These are phyloP conservation scores for Paguma larvata DNA, from an alignment of 2,797 vertebrate species.

Conservation along the genomic window DNA sequence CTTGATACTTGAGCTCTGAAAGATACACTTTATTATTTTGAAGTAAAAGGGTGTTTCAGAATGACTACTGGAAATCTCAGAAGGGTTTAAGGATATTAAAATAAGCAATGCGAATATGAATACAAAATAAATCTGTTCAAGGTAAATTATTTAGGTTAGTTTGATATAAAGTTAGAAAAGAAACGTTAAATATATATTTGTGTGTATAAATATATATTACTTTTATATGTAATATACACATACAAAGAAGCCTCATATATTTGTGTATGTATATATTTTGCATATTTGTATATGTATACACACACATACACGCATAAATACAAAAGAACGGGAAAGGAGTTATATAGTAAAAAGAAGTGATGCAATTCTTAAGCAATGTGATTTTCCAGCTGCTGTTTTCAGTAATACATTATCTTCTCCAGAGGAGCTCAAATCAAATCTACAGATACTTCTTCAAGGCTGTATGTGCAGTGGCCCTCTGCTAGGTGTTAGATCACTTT, in stretches of 20 bases:
- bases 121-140: constrained; percentile 31
- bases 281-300: neutral
- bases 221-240: neutral
- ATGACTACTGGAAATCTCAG: constrained; percentile 52
- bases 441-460: constrained; percentile 3
- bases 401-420: neutral
- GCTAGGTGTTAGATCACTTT: neutral
- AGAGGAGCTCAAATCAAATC: constrained; percentile 37
- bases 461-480: neutral
- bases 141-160: neutral
- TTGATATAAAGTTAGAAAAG: neutral
- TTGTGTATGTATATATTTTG: neutral
- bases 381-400: constrained; percentile 30
- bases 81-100: neutral
- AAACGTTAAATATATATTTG: neutral
- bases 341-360: neutral
- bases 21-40: constrained; percentile 39
- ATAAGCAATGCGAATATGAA: neutral
- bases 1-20: constrained; percentile 1
- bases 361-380: neutral
- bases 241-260: neutral
- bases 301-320: neutral
- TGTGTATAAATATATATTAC: neutral
- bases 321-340: neutral
- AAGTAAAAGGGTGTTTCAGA: constrained; percentile 35